A percentile compares a stretch with the other conserved stretches of the same genome.
Conservation (phyloP, 2,113 vertebrate genomes). For the Rhabdornis inornatus region DNA sequence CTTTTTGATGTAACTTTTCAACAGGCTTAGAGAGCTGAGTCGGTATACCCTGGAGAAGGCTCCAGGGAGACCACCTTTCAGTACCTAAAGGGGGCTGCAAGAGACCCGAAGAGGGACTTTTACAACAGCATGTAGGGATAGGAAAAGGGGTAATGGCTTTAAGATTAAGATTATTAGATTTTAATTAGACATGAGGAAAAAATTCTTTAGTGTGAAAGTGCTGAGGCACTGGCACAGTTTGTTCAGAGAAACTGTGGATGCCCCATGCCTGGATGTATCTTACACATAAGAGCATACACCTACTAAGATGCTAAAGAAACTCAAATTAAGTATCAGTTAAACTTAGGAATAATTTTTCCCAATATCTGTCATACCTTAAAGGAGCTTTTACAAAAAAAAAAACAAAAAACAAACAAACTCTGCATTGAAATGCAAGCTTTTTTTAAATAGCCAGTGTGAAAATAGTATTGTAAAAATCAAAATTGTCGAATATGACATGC, state of each 20-base stretch:
- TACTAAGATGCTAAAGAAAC: neutral
- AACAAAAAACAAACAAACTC: neutral
- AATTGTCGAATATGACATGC: neutral
- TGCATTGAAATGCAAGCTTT: neutral
- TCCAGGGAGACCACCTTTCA: neutral
- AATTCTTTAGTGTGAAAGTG: neutral
- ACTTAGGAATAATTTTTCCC: neutral
- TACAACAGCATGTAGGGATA: neutral
- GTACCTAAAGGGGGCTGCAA: neutral
- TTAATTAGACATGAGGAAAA: neutral
- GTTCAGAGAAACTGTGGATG: neutral
- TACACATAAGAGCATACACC: neutral
- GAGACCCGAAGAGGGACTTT: neutral
- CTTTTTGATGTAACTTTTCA: neutral
- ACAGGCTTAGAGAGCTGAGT: neutral
- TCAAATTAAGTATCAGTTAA: neutral
- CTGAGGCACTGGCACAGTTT: neutral
- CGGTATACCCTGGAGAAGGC: neutral
- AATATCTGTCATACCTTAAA: neutral
- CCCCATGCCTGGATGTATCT: neutral
- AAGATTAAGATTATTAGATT: neutral
- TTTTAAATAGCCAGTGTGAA: neutral
- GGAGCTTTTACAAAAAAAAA: neutral
- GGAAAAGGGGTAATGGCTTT: neutral
- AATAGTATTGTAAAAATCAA: neutral